phyloP scores from a whole-genome alignment of 2,888 invertebrate genomes.

The Patella caerulea region DNA sequence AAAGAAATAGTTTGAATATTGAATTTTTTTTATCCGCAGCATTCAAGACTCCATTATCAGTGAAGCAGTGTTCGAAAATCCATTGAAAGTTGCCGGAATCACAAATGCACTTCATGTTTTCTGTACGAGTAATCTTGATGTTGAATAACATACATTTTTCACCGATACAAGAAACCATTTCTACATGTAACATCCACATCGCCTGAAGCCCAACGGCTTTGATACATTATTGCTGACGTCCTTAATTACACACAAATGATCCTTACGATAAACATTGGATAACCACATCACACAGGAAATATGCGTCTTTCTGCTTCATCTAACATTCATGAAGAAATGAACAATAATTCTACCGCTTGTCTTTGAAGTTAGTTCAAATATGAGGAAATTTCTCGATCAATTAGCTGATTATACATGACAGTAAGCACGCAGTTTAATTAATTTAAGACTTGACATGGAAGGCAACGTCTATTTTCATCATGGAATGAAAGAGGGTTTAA shows the following conservation, averaged over 20 bases:
- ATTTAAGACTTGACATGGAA: no score
- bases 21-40: no score
- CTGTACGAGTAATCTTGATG: neutral
- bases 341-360: neutral
- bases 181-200: neutral
- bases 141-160: neutral
- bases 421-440: no score
- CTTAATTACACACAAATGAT: neutral
- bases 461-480: no score
- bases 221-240: neutral
- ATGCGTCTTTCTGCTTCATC: neutral
- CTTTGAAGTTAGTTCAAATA: no score
- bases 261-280: neutral
- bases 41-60: no score
- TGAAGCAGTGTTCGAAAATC: no score
- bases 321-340: constrained; percentile 12
- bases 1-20: no score
- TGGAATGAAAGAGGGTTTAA: no score
- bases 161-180: neutral
- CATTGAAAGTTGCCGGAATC: neutral
- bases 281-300: neutral
- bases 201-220: neutral
- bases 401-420: no score
- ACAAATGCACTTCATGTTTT: neutral
- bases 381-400: no score